phyloP scores from a whole-genome alignment of 2,888 invertebrate genomes.

The Gonocerus acuteangulatus region DNA sequence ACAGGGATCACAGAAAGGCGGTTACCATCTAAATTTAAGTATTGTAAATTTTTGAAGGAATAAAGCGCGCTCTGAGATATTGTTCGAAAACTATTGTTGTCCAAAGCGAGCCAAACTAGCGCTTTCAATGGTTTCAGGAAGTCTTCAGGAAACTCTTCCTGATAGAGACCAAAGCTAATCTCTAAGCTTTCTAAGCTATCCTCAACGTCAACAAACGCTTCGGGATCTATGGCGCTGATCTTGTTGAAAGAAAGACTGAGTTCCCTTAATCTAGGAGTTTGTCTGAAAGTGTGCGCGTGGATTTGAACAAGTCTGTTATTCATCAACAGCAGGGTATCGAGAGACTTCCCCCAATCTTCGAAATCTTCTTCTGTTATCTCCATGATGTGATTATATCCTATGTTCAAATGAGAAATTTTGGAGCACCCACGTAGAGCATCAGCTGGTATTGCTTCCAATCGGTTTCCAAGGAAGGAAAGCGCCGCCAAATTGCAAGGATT shows the following conservation, averaged over 20 bases:
- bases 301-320: slow-evolving; percentile 72
- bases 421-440: slow-evolving; percentile 62
- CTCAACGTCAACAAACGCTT: slow-evolving; percentile 70
- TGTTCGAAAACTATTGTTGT: slow-evolving; percentile 76
- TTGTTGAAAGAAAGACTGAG: slow-evolving; percentile 87
- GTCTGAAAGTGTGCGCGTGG: slow-evolving; percentile 62
- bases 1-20: slow-evolving; percentile 62
- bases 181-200: slow-evolving; percentile 72
- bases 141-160: slow-evolving; percentile 68
- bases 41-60: slow-evolving; percentile 61
- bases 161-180: slow-evolving; percentile 75
- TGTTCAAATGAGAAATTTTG: slow-evolving; percentile 73
- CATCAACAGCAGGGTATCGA: slow-evolving; percentile 71
- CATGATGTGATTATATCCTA: slow-evolving; percentile 78
- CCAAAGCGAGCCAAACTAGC: slow-evolving; percentile 74
- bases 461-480: slow-evolving; percentile 73
- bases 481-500: slow-evolving; percentile 61
- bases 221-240: slow-evolving; percentile 69
- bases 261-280: slow-evolving; percentile 70
- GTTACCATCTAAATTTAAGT: slow-evolving; percentile 81
- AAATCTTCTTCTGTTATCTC: slow-evolving; percentile 60
- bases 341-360: slow-evolving; percentile 64
- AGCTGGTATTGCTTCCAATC: slow-evolving; percentile 63
- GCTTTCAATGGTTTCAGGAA: slow-evolving; percentile 64
- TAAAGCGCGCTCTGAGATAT: slow-evolving; percentile 64